Base-by-base conservation (phyloP, 2,113 vertebrate species). In the Lepidiolamprologus cunningtoni region DNA sequence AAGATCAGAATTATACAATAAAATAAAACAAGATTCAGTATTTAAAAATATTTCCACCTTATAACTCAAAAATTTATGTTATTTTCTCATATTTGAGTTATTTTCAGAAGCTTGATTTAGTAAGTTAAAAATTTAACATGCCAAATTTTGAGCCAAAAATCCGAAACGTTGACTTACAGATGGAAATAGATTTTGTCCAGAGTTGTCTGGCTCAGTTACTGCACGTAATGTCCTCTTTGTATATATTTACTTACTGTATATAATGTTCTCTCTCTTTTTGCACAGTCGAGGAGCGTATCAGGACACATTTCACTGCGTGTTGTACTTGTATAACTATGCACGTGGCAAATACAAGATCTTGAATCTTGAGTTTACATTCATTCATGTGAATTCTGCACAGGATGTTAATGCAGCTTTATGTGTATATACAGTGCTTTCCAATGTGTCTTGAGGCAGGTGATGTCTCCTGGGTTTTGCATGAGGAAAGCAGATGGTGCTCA, bases 401-500 rank as follows among this genome's bases (percentile, higher is more conserved):
- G 0, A 14, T 5, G 23, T 79, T 80, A 19, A 33, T 84, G 61
- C 50, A 83, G 52, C 54, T 89, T 4, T 16, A 3, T 55, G 78
- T 53, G 66, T 76, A 26, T 40, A 12, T 28, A 66, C 52, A 83
- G 42, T n/a, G 7, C 42, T 63, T 31, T 68, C 17, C 73, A 80
- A 28, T 40, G 58, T n/a, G 3, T 90, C 47, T 84, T 61, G 52
- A 66, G 86, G 68, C 79, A 66, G 81, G 63, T 9, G 28, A 58
- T 9, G 71, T 82, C 54, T 82, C 45, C 71, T 9, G 17, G 89
- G 81, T 61, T 89, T 35, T 76, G 83, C 37, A 40, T 26, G 17
- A 58, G 23, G 57, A 80, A 84, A 87, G 76, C 94, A 95, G 93
- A 94, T 94, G 94, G 93, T 84, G 79, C 42, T 68, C 11, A 58